Percentiles rank a stretch among this genome's conserved stretches.
Conservation (phyloP, 2,113 vertebrate species). For the Morphnarchus princeps region DNA sequence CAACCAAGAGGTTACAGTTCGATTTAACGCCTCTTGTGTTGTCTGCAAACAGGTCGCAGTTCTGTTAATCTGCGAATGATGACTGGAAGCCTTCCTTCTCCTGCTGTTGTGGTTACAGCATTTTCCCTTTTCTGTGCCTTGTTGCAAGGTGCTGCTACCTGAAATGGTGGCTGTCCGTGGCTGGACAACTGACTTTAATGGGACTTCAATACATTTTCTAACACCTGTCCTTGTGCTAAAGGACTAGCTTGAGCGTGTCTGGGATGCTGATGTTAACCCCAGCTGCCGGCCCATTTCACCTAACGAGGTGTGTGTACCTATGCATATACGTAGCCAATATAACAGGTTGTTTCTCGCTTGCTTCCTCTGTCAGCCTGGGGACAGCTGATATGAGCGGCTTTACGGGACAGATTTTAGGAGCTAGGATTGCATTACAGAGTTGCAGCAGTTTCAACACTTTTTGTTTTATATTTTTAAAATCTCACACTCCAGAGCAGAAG, state of each 20-base stretch:
- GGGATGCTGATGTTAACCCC: neutral
- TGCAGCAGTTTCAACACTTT: neutral
- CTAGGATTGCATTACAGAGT: rapidly evolving
- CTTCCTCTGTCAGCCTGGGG: neutral
- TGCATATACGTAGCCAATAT: rapidly evolving
- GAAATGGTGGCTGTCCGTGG: rapidly evolving
- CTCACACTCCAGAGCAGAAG: neutral
- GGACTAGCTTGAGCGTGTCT: neutral
- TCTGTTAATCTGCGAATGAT: rapidly evolving
- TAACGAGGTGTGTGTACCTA: neutral
- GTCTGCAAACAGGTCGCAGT: neutral
- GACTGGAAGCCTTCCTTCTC: neutral
- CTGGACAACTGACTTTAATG: neutral
- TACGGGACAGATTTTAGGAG: neutral
- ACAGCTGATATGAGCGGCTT: neutral
- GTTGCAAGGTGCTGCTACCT: neutral
- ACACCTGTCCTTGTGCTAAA: neutral
- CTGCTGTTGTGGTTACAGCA: rapidly evolving
- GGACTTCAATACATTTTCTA: too few species aligned
- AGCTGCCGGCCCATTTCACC: neutral
- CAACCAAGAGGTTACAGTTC: rapidly evolving
- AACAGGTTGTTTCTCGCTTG: neutral
- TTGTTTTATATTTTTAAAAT: neutral
- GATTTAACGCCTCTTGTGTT: neutral
- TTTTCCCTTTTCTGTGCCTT: too few species aligned